Conservation (phyloP, 2,797 vertebrate species). For the Falco naumanni region DNA sequence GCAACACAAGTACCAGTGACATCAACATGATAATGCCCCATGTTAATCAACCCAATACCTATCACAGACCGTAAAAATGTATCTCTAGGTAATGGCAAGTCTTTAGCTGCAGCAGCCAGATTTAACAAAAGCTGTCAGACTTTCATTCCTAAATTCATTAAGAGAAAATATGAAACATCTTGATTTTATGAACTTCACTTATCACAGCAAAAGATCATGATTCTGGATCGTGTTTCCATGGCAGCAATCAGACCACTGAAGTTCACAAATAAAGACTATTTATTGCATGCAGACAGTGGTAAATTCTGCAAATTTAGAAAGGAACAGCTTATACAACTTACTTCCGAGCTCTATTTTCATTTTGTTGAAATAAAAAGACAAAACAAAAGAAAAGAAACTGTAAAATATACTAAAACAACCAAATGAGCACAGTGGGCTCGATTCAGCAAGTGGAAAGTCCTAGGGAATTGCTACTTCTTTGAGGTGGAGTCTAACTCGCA, state of each 20-base stretch:
- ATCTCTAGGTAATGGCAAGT: slow-evolving; percentile 38
- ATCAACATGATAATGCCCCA: background rate
- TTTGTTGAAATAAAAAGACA: slow-evolving; percentile 97
- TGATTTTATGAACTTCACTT: slow-evolving; percentile 94
- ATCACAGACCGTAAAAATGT: background rate
- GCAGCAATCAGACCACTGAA: slow-evolving; percentile 85
- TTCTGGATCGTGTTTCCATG: slow-evolving; percentile 84
- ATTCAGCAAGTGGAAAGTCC: slow-evolving; percentile 47
- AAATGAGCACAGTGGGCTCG: slow-evolving; percentile 73
- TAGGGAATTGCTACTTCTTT: background rate
- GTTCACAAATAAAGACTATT: slow-evolving; percentile 88
- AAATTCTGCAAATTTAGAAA: slow-evolving; percentile 88
- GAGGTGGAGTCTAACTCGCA: background rate
- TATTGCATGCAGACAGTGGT: slow-evolving; percentile 95
- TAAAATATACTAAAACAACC: slow-evolving; percentile 81
- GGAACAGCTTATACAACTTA: slow-evolving; percentile 92
- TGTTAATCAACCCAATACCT: background rate
- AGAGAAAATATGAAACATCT: slow-evolving; percentile 33
- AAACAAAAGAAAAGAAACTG: slow-evolving; percentile 98
- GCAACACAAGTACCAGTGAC: background rate
- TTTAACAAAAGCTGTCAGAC: slow-evolving; percentile 66
- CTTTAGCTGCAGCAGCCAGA: slow-evolving; percentile 77
- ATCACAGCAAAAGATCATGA: slow-evolving; percentile 95
- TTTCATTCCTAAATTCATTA: slow-evolving; percentile 9
- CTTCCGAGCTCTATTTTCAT: slow-evolving; percentile 99